These are phyloP conservation scores for Neodiprion lecontei DNA, from an alignment of 1,140 invertebrate species.

Conservation along the genomic window DNA sequence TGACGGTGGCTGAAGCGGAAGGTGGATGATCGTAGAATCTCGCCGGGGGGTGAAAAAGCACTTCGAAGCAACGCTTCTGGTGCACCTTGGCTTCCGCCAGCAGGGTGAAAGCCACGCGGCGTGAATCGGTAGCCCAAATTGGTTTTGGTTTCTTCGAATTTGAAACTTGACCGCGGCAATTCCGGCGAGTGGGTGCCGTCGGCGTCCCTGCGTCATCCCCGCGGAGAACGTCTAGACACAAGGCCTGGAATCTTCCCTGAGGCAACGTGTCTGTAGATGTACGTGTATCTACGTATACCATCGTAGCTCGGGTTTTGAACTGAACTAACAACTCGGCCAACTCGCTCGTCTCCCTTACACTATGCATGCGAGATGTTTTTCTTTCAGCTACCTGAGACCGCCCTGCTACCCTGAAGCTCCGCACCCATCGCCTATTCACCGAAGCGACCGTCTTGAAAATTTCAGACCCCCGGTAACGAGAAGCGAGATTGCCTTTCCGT, in stretches of 20 bases:
- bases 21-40: not conserved
- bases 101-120: no score
- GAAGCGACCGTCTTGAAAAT: not conserved
- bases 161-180: no score
- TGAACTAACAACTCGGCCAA: slow-evolving; percentile 39
- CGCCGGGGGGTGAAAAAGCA: not conserved
- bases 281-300: not conserved
- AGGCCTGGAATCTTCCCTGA: no score
- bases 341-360: slow-evolving; percentile 31
- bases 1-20: not conserved
- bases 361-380: slow-evolving; percentile 47
- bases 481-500: not conserved
- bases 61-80: not conserved
- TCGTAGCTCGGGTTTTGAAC: slow-evolving; percentile 25
- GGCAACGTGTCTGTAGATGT: no score
- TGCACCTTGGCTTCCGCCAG: not conserved
- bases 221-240: no score
- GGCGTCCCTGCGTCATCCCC: no score
- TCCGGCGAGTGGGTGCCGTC: no score
- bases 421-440: slow-evolving; percentile 2
- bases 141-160: no score
- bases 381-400: slow-evolving; percentile 36
- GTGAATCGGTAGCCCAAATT: no score
- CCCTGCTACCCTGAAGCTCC: not conserved
- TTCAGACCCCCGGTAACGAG: not conserved